Evolutionary conservation across 2,113 vertebrate species (phyloP).

Genomic region (Aldabrachelys gigantea): DNA sequence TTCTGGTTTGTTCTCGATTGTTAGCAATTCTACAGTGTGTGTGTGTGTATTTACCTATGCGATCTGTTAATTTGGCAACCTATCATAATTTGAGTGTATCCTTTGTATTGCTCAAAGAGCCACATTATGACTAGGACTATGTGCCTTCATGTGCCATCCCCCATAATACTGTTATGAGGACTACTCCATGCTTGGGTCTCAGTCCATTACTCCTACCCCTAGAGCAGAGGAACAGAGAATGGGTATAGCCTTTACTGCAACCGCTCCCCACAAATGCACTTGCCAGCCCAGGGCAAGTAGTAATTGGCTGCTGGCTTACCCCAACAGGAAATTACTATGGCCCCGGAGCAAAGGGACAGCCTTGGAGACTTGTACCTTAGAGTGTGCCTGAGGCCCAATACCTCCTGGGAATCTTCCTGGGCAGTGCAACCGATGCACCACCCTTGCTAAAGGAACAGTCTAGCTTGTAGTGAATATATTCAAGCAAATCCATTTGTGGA

Average conservation of each 20-base stretch:
- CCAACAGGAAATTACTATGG: not conserved
- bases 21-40: not conserved
- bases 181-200: rapidly evolving
- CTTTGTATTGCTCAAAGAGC: slow-evolving; percentile 3
- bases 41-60: not conserved
- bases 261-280: not conserved
- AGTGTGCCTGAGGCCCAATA: no score
- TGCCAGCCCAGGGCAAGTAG: not conserved
- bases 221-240: not conserved
- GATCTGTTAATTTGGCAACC: not conserved
- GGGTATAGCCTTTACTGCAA: not conserved
- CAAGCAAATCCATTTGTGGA: not conserved
- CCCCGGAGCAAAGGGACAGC: not conserved
- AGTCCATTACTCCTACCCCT: rapidly evolving
- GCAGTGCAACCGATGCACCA: rapidly evolving
- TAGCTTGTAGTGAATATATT: not conserved
- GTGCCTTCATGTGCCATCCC: not conserved
- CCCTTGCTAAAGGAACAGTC: not conserved
- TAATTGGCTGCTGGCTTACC: not conserved
- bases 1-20: not conserved
- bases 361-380: not conserved
- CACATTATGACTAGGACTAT: not conserved
- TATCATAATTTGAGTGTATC: slow-evolving; percentile 4
- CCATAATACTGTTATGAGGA: not conserved
- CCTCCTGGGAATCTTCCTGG: not conserved